Conservation (phyloP, 2,113 vertebrate genomes). For the Salvelinus alpinus region DNA sequence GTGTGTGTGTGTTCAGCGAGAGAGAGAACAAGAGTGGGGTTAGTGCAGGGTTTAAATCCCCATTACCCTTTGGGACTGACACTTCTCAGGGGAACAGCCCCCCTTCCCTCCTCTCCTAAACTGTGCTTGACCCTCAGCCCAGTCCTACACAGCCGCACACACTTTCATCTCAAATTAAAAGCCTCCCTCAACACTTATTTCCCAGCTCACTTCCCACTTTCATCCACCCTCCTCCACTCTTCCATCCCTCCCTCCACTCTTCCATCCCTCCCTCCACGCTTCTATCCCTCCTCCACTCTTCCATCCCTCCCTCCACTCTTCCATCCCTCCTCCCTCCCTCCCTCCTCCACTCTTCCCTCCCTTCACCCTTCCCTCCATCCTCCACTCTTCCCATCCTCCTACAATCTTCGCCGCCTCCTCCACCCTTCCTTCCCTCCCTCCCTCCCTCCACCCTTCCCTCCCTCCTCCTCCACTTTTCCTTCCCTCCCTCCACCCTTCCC, state of each 20-base stretch:
- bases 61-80: constrained; percentile 5
- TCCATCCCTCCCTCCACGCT: too few species aligned
- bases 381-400: too few species aligned
- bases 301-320: too few species aligned
- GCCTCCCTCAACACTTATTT: constrained; percentile 24
- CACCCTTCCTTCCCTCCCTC: too few species aligned
- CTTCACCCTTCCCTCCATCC: not conserved
- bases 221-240: constrained; percentile 23
- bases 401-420: too few species aligned
- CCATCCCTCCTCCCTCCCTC: too few species aligned
- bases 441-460: too few species aligned
- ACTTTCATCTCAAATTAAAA: constrained; percentile 41
- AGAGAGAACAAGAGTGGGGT: constrained; percentile 9
- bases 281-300: too few species aligned
- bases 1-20: not conserved
- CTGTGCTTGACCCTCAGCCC: constrained; percentile 34
- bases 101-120: constrained; percentile 26
- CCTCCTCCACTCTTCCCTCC: not conserved
- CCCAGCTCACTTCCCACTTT: constrained; percentile 29
- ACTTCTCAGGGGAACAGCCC: not conserved
- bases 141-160: constrained; percentile 14
- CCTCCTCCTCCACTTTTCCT: too few species aligned
- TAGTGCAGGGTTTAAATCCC: constrained; percentile 22
- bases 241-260: not conserved
- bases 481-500: too few species aligned